Conservation (phyloP, 2,797 vertebrate species). For the Hirundo rustica region DNA sequence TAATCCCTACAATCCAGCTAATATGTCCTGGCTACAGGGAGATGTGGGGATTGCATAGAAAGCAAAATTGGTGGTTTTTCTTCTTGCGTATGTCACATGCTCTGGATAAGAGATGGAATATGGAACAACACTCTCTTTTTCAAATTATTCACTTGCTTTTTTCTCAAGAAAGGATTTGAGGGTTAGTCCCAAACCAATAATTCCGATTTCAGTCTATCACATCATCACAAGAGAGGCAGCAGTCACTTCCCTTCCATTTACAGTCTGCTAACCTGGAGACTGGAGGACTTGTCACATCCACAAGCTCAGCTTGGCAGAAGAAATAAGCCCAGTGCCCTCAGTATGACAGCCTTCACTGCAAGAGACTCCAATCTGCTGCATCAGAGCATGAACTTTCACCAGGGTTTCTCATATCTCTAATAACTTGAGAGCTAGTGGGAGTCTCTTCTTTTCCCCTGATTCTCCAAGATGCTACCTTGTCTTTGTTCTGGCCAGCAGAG, state of each 20-base stretch:
- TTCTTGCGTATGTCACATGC: background rate
- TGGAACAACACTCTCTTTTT: background rate
- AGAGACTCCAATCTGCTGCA: background rate
- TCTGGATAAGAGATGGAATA: background rate
- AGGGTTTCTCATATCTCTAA: background rate
- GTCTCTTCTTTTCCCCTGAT: fast-evolving
- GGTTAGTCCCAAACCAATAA: background rate
- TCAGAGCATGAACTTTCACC: background rate
- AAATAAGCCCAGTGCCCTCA: background rate
- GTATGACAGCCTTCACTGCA: background rate
- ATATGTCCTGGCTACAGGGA: background rate
- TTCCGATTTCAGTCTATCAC: background rate
- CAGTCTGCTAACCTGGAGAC: background rate
- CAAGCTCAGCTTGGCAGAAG: background rate
- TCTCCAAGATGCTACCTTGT: background rate
- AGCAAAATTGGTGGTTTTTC: background rate
- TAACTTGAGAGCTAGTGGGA: background rate
- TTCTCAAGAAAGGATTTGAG: background rate
- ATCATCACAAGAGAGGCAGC: background rate
- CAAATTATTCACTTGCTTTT: background rate
- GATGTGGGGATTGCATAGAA: background rate
- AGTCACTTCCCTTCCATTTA: background rate
- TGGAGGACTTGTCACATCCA: background rate
- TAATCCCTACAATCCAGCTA: background rate
- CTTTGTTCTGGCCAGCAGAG: background rate